Evolutionary conservation across 2,888 invertebrate species (phyloP), one percentile per base, ranked within the genome.

Genomic region (Lysandra bellargus): DNA sequence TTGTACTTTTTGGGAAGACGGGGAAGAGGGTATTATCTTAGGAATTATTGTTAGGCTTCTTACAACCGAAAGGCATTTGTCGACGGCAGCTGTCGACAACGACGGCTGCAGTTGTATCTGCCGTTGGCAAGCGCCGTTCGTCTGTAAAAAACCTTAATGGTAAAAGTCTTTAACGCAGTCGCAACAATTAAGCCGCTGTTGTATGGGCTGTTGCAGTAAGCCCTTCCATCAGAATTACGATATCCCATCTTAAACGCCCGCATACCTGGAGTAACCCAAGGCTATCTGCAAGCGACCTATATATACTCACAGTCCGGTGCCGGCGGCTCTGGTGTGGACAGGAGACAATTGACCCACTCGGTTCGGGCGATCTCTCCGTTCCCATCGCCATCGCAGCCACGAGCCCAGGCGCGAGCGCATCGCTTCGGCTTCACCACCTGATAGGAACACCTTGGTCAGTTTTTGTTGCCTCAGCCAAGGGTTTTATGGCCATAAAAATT

Each of bases 321-420:
- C 81, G 98, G 97, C 79, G 96, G 95, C 80, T 97, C 97, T 0
- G 93, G 92, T 82, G 85, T 90, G 75, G 90, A 87, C 2, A 94
- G 90, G 69, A 99, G 95, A 91, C 99, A 99, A 81, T 96, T 95
- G 75, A 96, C 96, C 99, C 99, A 99, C 91, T 99, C 99, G 80
- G 95, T 94, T 81, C 96, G 95, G 57, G 97, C 96, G 82, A 99
- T 96, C 85, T 96, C 96, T 76, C 97, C 96, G 91, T 99, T 97
- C 79, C 96, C 95, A 91, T 98, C 96, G 79, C 96, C 95, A 91
- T 99, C 99, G 92, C 99, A 99, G 85, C 97, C 97, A 83, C 97
- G 96, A 33, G 98, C 97, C 95, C 99, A 99, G 64, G 97, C 96
- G 86, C 97, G 97, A 76, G 98, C 98, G 92, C 99, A 99, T 78